Percentiles rank a stretch among this genome's conserved stretches.
Conservation (phyloP, 2,113 vertebrate genomes). For the Cebus imitator region DNA sequence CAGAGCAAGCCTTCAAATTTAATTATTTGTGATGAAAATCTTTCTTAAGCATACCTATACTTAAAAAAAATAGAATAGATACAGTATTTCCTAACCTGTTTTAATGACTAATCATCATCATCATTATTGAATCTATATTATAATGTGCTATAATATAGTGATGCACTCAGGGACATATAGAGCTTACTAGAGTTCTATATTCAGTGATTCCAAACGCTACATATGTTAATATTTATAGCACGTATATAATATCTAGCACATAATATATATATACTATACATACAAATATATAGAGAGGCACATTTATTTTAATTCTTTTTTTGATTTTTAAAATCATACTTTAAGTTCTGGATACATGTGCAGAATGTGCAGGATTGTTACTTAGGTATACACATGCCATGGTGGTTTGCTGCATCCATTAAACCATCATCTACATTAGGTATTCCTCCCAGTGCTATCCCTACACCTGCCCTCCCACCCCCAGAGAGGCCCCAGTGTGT, state of each 20-base stretch:
- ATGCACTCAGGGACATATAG: not conserved
- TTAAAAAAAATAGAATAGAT: not conserved
- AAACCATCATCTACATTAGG: no score
- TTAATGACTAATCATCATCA: not conserved
- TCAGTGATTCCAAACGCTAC: not conserved
- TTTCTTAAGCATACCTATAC: not conserved
- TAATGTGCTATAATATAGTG: not conserved
- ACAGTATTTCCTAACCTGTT: not conserved
- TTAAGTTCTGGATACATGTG: no score
- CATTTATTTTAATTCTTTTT: not conserved
- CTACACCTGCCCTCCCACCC: no score
- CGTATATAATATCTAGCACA: not conserved
- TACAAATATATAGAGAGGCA: not conserved
- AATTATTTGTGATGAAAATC: conserved; percentile 9
- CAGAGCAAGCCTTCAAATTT: not conserved
- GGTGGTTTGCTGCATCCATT: no score
- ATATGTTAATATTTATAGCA: not conserved
- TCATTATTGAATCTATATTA: not conserved
- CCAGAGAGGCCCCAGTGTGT: no score
- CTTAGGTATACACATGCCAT: no score
- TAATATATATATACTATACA: no score
- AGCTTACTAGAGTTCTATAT: not conserved
- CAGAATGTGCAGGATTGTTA: no score
- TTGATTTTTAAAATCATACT: not conserved
- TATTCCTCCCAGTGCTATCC: no score